Evolutionary conservation across 1,140 invertebrate genomes (phyloP).

Genomic region (Bombus cullumanus): DNA sequence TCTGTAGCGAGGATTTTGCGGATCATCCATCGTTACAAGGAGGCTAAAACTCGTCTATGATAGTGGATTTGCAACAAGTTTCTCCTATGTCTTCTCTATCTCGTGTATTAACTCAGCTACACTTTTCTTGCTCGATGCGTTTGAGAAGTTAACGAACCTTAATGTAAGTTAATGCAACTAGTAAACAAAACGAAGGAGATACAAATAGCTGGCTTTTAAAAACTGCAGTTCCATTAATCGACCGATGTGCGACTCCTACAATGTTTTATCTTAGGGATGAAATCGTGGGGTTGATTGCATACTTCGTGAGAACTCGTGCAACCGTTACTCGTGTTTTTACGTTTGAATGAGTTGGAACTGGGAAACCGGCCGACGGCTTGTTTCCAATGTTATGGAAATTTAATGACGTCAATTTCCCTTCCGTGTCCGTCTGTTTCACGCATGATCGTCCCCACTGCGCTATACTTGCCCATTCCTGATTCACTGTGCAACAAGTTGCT

Average conservation of each 20-base stretch:
- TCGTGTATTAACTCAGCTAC: background rate
- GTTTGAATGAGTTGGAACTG: background rate
- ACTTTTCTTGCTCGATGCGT: background rate
- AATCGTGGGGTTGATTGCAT: background rate
- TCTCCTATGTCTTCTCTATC: background rate
- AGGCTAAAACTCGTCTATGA: background rate
- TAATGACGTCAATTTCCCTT: background rate
- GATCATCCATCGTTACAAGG: background rate
- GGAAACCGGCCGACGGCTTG: background rate
- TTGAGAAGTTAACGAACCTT: background rate
- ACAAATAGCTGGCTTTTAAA: background rate
- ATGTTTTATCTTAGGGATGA: background rate
- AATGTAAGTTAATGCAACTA: background rate
- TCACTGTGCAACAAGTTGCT: background rate
- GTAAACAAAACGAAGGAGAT: background rate
- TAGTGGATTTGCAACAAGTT: background rate
- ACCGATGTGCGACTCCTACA: background rate
- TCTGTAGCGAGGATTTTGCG: background rate
- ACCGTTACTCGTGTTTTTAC: background rate
- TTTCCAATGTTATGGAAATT: background rate
- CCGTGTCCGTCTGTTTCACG: background rate
- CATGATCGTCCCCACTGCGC: background rate
- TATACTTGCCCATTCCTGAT: background rate
- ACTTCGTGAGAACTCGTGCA: background rate
- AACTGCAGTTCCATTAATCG: background rate